Conservation (phyloP, 1,140 invertebrate species). For the Drosophila auraria region DNA sequence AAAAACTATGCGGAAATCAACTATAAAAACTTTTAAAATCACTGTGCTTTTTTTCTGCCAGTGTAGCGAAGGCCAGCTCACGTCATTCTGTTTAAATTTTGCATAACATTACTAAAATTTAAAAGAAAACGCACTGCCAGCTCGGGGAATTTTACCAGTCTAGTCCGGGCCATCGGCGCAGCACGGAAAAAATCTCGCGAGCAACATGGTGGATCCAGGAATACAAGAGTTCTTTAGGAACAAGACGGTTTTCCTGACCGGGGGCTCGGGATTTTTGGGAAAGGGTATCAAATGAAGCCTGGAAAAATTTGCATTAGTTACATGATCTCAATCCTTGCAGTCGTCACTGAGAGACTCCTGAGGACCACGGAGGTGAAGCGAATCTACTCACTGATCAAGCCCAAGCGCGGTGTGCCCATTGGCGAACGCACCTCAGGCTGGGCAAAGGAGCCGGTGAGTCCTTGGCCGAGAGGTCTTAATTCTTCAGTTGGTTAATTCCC, state of each 20-base stretch:
- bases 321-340: constrained; percentile 55
- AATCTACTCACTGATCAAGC: constrained; percentile 91
- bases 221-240: constrained; percentile 52
- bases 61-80: too few species aligned
- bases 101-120: background rate
- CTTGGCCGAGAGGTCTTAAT: too few species aligned
- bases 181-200: background rate
- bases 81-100: too few species aligned
- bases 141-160: background rate
- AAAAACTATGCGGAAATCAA: too few species aligned
- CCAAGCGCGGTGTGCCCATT: constrained; percentile 91
- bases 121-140: constrained; percentile 7
- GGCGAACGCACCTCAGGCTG: constrained; percentile 88
- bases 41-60: too few species aligned
- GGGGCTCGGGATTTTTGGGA: constrained; percentile 53
- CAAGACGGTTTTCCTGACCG: constrained; percentile 56
- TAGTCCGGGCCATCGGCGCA: too few species aligned
- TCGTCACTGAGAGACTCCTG: constrained; percentile 92
- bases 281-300: constrained; percentile 19
- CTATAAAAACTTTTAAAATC: too few species aligned
- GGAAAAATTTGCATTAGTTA: background rate
- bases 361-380: constrained; percentile 89
- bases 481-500: too few species aligned
- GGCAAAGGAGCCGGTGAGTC: constrained; percentile 85
- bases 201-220: constrained; percentile 33